phyloP scores from a whole-genome alignment of 2,797 vertebrate species.

The Ptychadena robeensis region DNA sequence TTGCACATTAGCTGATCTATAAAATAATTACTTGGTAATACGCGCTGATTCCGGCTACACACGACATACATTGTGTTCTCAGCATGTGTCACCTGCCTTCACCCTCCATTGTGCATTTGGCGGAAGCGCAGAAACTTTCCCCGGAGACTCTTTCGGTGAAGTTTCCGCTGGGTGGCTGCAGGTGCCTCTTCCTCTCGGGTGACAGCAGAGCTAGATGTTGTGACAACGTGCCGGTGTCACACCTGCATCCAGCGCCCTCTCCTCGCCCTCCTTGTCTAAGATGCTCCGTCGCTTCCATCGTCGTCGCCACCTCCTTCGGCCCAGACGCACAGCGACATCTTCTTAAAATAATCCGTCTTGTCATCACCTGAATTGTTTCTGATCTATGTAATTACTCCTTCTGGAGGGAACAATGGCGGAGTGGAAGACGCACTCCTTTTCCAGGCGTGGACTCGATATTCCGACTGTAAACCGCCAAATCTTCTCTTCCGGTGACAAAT shows the following conservation, averaged over 20 bases:
- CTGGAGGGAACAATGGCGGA: neutral
- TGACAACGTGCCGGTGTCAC: neutral
- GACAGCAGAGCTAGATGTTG: slow-evolving; percentile 17
- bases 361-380: slow-evolving; percentile 29
- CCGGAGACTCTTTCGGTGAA: neutral
- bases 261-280: neutral
- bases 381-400: slow-evolving; percentile 41
- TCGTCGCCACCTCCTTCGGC: neutral
- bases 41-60: neutral
- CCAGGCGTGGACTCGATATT: neutral
- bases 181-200: neutral
- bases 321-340: neutral
- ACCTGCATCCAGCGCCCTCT: slow-evolving; percentile 41
- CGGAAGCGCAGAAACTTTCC: neutral
- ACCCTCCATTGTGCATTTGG: neutral
- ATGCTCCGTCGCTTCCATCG: neutral
- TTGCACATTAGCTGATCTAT: too few relatives aligned
- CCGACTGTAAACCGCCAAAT: neutral
- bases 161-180: neutral
- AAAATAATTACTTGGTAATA: too few relatives aligned
- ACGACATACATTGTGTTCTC: neutral
- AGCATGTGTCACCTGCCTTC: neutral
- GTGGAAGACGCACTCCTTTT: neutral
- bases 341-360: slow-evolving; percentile 26
- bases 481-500: neutral